These are phyloP conservation scores for Fragum whitleyi DNA, from an alignment of 2,888 invertebrate species.

Conservation along the genomic window DNA sequence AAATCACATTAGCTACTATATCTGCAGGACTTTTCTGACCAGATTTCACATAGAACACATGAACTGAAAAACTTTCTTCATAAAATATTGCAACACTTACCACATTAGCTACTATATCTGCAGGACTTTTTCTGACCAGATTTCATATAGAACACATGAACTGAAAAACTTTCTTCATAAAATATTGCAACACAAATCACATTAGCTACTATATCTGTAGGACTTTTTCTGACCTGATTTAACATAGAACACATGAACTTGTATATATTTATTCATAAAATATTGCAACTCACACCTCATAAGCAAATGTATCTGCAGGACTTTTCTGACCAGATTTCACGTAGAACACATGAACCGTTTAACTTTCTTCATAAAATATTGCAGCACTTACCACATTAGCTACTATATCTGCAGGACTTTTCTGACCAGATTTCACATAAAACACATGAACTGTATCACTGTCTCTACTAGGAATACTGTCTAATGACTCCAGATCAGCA, in stretches of 20 bases:
- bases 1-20: slow-evolving; percentile 92
- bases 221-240: slow-evolving; percentile 93
- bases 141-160: slow-evolving; percentile 97
- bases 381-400: slow-evolving; percentile 90
- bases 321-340: slow-evolving; percentile 93
- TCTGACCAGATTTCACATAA: slow-evolving; percentile 95
- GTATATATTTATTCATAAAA: too few species aligned
- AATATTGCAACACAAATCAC: slow-evolving; percentile 89
- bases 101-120: slow-evolving; percentile 93
- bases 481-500: slow-evolving; percentile 92
- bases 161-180: slow-evolving; percentile 96
- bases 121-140: slow-evolving; percentile 92
- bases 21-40: slow-evolving; percentile 92
- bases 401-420: slow-evolving; percentile 91
- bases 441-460: slow-evolving; percentile 97
- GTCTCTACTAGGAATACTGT: slow-evolving; percentile 94
- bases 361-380: too few species aligned
- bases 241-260: slow-evolving; percentile 97
- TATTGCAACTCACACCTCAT: too few species aligned
- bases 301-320: slow-evolving; percentile 91
- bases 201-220: slow-evolving; percentile 92
- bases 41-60: slow-evolving; percentile 96
- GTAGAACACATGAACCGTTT: slow-evolving; percentile 97
- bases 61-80: slow-evolving; percentile 96
- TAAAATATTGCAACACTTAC: too few species aligned